Evolutionary conservation across 2,888 invertebrate species (phyloP).

Genomic region (Drosophila imparisetae): DNA sequence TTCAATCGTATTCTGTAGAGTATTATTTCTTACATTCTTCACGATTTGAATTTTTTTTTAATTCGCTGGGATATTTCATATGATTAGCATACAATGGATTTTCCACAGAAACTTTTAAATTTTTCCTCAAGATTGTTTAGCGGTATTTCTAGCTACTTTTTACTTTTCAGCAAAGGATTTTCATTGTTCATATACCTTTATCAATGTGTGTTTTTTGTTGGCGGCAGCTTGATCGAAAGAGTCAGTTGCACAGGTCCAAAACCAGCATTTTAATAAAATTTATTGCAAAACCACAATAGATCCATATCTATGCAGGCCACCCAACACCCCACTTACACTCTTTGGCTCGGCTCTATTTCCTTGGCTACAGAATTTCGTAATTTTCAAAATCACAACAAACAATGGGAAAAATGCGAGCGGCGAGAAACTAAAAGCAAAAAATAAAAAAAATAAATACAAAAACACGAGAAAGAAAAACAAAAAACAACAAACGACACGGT

Average conservation of each 20-base stretch:
- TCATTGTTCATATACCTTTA: not conserved
- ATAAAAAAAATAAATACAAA: constrained; percentile 5
- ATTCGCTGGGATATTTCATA: too few species aligned
- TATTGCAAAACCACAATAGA: constrained; percentile 39
- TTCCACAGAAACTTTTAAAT: not conserved
- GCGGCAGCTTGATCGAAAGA: constrained; percentile 3
- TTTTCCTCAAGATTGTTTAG: not conserved
- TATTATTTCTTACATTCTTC: not conserved
- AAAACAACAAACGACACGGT: constrained; percentile 26
- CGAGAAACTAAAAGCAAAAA: constrained; percentile 26
- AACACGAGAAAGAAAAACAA: constrained; percentile 23
- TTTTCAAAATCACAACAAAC: constrained; percentile 54
- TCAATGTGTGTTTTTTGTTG: not conserved
- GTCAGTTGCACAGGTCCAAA: constrained; percentile 8
- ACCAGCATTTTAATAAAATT: constrained; percentile 24
- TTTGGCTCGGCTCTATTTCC: constrained; percentile 25
- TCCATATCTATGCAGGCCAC: constrained; percentile 7
- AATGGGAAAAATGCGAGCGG: constrained; percentile 54
- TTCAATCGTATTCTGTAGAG: not conserved
- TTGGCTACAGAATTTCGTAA: constrained; percentile 58
- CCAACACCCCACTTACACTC: constrained; percentile 9
- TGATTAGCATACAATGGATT: not conserved
- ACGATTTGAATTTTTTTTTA: not conserved
- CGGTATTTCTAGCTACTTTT: not conserved
- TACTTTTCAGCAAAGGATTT: not conserved